These are phyloP conservation scores for Papilio polytes DNA, from an alignment of 1,140 invertebrate species.

Conservation along the genomic window DNA sequence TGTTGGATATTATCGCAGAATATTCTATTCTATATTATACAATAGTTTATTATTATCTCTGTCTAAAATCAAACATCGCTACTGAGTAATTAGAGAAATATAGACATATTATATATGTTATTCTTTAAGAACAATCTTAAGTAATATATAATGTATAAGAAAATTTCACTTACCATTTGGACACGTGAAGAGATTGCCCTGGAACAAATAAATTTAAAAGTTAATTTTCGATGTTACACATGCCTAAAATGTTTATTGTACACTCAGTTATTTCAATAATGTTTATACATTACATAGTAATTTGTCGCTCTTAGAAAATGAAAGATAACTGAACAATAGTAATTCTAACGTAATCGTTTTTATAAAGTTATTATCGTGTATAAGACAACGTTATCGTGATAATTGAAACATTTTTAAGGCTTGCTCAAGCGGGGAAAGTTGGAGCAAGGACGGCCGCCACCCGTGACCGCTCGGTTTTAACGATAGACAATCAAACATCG, in stretches of 20 bases:
- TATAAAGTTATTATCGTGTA: neutral
- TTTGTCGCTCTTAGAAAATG: neutral
- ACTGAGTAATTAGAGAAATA: too few species aligned
- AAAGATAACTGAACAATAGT: neutral
- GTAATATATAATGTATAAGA: slow-evolving; percentile 40
- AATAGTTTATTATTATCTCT: too few species aligned
- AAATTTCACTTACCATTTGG: slow-evolving; percentile 86
- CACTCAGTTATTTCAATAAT: neutral
- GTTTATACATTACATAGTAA: neutral
- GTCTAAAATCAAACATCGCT: too few species aligned
- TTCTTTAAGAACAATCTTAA: too few species aligned
- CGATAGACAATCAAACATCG: slow-evolving; percentile 26
- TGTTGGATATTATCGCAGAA: too few species aligned
- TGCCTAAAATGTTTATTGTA: neutral
- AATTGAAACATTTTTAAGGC: slow-evolving; percentile 53
- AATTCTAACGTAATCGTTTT: neutral
- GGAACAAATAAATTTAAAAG: slow-evolving; percentile 68
- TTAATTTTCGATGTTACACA: neutral
- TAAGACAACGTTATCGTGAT: slow-evolving; percentile 38
- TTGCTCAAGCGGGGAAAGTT: slow-evolving; percentile 69
- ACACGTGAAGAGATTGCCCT: slow-evolving; percentile 87
- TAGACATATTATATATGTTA: too few species aligned
- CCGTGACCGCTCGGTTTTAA: slow-evolving; percentile 51
- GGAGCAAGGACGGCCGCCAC: slow-evolving; percentile 59
- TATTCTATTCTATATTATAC: too few species aligned